These are phyloP conservation scores for Anomalospiza imberbis DNA, from an alignment of 2,797 vertebrate species.

Conservation along the genomic window DNA sequence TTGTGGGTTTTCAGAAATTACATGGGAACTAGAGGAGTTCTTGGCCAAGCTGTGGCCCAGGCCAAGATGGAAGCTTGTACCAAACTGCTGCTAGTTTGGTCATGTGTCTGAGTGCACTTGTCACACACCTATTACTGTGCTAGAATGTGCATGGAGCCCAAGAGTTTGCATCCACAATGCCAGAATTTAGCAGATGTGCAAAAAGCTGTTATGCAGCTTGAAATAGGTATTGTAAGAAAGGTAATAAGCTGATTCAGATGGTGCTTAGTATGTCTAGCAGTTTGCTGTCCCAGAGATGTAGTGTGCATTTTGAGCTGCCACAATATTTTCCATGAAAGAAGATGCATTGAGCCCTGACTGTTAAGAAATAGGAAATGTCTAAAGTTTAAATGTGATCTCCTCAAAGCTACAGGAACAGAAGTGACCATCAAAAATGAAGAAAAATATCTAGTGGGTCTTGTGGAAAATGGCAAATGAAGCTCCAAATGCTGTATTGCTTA, in stretches of 20 bases:
- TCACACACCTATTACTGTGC: neutral
- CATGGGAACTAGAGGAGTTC: neutral
- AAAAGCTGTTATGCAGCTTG: conserved; percentile 25
- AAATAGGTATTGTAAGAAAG: conserved; percentile 13
- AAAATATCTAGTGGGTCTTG: neutral
- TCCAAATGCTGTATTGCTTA: neutral
- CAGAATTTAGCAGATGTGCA: neutral
- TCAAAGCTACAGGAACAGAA: conserved; percentile 31
- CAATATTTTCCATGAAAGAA: conserved; percentile 41
- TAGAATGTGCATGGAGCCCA: neutral
- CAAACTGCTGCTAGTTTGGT: neutral
- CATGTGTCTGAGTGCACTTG: no score
- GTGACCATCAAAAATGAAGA: conserved; percentile 15
- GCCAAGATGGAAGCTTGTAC: neutral
- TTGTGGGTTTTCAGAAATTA: neutral
- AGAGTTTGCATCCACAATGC: conserved; percentile 15
- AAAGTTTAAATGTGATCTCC: conserved; percentile 49
- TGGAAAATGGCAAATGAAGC: neutral
- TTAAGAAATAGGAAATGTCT: conserved; percentile 14
- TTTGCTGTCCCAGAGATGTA: neutral
- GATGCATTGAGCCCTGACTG: conserved; percentile 46
- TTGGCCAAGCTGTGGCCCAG: neutral
- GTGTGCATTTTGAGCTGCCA: conserved; percentile 52
- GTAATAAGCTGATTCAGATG: neutral
- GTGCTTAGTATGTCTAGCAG: conserved; percentile 42